Evolutionary conservation across 2,797 vertebrate species (phyloP), one percentile per base, ranked within the genome.

Genomic region (Hypotaenidia philippensis): DNA sequence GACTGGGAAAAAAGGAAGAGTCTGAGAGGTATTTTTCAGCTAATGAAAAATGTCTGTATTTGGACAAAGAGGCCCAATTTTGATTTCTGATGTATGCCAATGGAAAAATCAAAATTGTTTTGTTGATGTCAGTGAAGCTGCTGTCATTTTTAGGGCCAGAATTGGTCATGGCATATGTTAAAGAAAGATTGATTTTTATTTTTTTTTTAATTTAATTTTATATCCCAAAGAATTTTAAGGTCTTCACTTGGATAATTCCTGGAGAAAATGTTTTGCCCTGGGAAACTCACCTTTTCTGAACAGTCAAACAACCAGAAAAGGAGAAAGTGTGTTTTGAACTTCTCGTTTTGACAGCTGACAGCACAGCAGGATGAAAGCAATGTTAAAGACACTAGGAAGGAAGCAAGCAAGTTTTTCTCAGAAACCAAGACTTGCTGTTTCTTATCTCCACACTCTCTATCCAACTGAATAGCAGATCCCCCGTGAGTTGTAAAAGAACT

Each of bases 401-500:
- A 65, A 70, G 75, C 13, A 75, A 72, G 55, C 1, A 44, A 44
- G 41, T 8, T 76, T 60, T 80, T 17, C 85, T 88, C 47, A 91
- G 84, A 85, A 93, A 74, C 47, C 69, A 91, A 90, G 52, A 72
- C n/a, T 90, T 91, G 66, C 7, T 45, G 38, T 83, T 94, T 63
- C 91, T 94, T 93, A 90, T 94, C 89, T 94, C 69, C 80, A 50
- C 63, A 34, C 49, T 88, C 0, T 0, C 26, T 90, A 49, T 63
- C 40, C 66, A 88, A 59, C 2, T 66, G 77, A 85, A 77, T 5
- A 88, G 72, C 87, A 95, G 80, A 56, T 89, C 81, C 45, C 78
- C 83, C 31, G 25, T 56, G 87, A 90, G 76, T 68, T 94, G 66
- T 69, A 63, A 79, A 72, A 61, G 50, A 86, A 92, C 66, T 93